Evolutionary conservation across 2,113 vertebrate genomes (phyloP), one percentile per base, ranked within the genome.

Genomic region (Tringa solitaria): DNA sequence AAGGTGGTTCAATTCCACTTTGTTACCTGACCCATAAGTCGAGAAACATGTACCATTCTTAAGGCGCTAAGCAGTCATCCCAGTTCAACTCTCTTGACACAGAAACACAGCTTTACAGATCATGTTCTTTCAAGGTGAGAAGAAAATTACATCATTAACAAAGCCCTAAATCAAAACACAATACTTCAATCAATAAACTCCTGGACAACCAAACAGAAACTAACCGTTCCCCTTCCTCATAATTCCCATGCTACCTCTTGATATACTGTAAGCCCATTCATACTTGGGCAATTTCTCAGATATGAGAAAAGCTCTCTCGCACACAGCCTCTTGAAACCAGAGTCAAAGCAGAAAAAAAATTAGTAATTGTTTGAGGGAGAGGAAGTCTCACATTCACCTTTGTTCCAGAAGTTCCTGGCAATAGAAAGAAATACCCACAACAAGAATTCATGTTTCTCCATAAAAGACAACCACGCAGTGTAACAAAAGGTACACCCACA

Each of bases 331-430:
- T 73, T 50, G 46, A 85, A 90, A 63, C 9, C 64, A 72, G 56
- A 89, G 46, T 60, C 43, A 70, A 80, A 86, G 69, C 2, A 5
- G 82, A 51, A 77, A 88, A n/a, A 61, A 90, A 69, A 74, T 51
- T 60, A 50, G 60, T 80, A 90, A 96, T 61, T 90, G 85, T 90
- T 83, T 80, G 32, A 80, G 21, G 16, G 64, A 95, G 33, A 96
- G 94, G 89, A 96, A 95, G 57, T 87, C 26, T 94, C 57, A 84
- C 27, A 64, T 86, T 94, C 68, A 88, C 72, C 83, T 95, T 91
- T 96, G 90, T 90, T 95, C 50, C 68, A 80, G 83, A 60, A 88
- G 76, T 88, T 96, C 73, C 79, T 95, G 92, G 95, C 67, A 79
- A 89, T 39, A 90, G 68, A 87, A 92, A 90, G 41, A 94, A 90